Evolutionary conservation across 2,797 vertebrate genomes (phyloP).

Genomic region (Gymnothorax javanicus): DNA sequence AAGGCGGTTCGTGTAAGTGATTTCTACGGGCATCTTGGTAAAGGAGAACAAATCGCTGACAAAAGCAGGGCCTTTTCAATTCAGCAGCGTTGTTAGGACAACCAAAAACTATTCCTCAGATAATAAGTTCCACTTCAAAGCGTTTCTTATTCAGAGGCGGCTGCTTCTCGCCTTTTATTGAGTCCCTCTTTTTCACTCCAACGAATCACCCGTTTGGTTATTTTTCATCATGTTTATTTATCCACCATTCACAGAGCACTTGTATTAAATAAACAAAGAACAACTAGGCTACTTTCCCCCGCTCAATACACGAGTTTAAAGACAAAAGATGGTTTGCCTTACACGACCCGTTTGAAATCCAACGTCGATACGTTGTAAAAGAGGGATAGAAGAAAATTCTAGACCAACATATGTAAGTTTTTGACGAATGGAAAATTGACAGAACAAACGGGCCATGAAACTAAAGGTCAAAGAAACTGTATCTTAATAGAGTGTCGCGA

Average conservation of each 20-base stretch:
- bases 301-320: slow-evolving; percentile 62
- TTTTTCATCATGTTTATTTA: slow-evolving; percentile 97
- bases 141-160: slow-evolving; percentile 90
- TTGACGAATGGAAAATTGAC: slow-evolving; percentile 74
- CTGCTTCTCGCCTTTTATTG: slow-evolving; percentile 93
- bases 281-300: slow-evolving; percentile 58
- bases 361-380: slow-evolving; percentile 45
- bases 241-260: slow-evolving; percentile 89
- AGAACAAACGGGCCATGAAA: slow-evolving; percentile 77
- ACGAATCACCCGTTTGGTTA: slow-evolving; percentile 91
- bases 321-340: slow-evolving; percentile 48
- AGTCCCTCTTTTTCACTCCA: slow-evolving; percentile 85
- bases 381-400: slow-evolving; percentile 48
- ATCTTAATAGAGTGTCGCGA: slow-evolving; percentile 77
- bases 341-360: slow-evolving; percentile 56
- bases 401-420: slow-evolving; percentile 63
- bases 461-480: slow-evolving; percentile 78
- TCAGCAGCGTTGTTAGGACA: slow-evolving; percentile 98
- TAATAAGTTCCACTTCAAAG: slow-evolving; percentile 99
- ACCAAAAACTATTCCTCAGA: slow-evolving; percentile 96
- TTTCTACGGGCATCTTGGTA: slow-evolving; percentile 95
- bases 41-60: slow-evolving; percentile 99
- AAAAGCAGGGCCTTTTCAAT: slow-evolving; percentile 94
- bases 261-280: slow-evolving; percentile 94
- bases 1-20: slow-evolving; percentile 96